Base-by-base conservation (phyloP, 2,888 invertebrate genomes). In the Phorcus lineatus region DNA sequence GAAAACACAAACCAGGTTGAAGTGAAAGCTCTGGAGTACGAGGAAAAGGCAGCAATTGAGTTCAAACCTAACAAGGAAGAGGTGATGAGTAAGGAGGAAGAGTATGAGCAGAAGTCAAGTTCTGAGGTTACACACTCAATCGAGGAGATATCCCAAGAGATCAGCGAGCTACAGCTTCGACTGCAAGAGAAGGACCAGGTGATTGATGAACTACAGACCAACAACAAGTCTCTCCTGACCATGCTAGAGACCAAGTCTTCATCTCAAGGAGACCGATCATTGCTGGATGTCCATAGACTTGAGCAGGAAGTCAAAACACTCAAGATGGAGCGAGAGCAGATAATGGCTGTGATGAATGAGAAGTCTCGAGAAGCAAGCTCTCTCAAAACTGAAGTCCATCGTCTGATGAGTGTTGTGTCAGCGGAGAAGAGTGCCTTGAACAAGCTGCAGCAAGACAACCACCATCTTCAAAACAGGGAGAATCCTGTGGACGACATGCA, bases 321-420 rank as follows among this genome's bases (percentile, higher is more conserved):
- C 40, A 89, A 90, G 76, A 82, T 88, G 36, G 93, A 93, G 84
- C 90, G 89, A 77, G 92, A 93, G 75, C 92, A 93, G 84, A 92
- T 93, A 85, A 87, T 93, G 84, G 90, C 92, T 28, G 91, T 93
- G 17, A 87, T 93, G 83, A 92, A 91, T 81, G 93, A 93, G 81
- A 93, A 93, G 80, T 90, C 93, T 0, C 86, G 93, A 47, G 93
- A 93, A 82, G 88, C 89, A 74, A 93, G 93, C 80, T 87, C 85
- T 28, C 85, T 93, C 24, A 93, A 92, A 84, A 82, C 88, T 67
- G 93, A 93, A 84, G 91, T 93, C 11, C 92, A 93, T 82, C 89
- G 91, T 17, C 88, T 93, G 31, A 92, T 93, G 90, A 91, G 88
- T 82, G 89, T 92, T 24, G 88, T 92, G 4, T 88, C 92, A 3